A percentile compares a stretch with the other conserved stretches of the same genome.
Evolutionary conservation across 1,140 invertebrate species (phyloP).

Genomic region (Neodiprion lecontei): DNA sequence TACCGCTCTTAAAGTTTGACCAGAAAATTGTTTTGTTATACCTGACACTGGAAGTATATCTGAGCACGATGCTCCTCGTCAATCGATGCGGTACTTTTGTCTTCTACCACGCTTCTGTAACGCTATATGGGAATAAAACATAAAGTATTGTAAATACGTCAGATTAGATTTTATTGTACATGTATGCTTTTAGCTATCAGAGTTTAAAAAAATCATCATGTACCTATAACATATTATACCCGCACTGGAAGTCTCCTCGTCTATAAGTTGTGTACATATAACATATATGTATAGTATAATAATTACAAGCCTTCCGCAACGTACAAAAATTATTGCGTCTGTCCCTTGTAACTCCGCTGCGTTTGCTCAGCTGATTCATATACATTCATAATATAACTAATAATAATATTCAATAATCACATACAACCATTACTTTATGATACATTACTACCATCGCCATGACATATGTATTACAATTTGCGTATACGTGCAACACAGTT

Average conservation of each 20-base stretch:
- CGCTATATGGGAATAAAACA: slow-evolving; percentile 39
- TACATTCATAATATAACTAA: too few relatives aligned
- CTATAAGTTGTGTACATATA: neutral
- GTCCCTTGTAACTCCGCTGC: too few relatives aligned
- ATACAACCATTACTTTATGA: too few relatives aligned
- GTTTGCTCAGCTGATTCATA: too few relatives aligned
- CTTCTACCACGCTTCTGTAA: slow-evolving; percentile 42
- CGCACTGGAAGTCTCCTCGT: neutral
- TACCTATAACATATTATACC: neutral
- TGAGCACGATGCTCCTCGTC: slow-evolving; percentile 9
- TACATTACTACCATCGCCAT: too few relatives aligned
- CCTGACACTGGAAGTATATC: neutral
- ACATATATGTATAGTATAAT: neutral
- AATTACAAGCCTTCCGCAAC: slow-evolving; percentile 13
- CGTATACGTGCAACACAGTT: too few relatives aligned
- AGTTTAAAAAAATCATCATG: slow-evolving; percentile 17
- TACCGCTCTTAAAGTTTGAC: slow-evolving; percentile 5
- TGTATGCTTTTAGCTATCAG: slow-evolving; percentile 26
- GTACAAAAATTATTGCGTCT: neutral
- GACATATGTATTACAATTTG: too few relatives aligned
- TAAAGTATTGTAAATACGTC: slow-evolving; percentile 51
- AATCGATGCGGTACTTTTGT: slow-evolving; percentile 8
- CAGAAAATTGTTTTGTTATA: neutral
- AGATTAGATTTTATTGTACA: slow-evolving; percentile 45
- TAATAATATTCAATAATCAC: too few relatives aligned